A percentile compares a stretch with the other conserved stretches of the same genome.
Evolutionary conservation across 2,113 vertebrate genomes (phyloP).

Genomic region (Laticauda laticaudata): DNA sequence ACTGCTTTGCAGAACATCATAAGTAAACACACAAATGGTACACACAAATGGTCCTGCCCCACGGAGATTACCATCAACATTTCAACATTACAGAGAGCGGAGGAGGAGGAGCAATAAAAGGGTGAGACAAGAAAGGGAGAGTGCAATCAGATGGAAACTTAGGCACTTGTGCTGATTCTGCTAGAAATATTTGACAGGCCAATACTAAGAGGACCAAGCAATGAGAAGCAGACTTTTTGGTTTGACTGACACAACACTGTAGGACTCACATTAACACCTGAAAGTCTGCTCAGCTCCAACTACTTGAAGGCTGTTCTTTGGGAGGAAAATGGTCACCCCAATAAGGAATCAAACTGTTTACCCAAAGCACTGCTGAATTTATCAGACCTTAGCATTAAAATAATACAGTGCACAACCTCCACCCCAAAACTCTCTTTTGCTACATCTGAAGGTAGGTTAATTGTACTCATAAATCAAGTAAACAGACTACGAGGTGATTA

Average conservation of each 20-base stretch:
- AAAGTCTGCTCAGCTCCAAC: neutral
- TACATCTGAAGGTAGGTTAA: neutral
- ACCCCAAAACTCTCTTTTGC: neutral
- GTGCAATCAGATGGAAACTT: neutral
- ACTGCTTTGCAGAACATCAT: neutral
- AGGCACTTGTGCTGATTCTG: neutral
- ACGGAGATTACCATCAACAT: neutral
- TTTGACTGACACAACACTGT: neutral
- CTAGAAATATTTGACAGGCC: neutral
- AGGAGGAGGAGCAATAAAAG: neutral
- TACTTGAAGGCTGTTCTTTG: neutral
- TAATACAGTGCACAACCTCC: neutral
- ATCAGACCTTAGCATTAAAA: neutral
- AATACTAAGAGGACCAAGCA: neutral
- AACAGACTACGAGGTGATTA: neutral
- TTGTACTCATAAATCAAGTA: neutral
- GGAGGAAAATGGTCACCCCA: neutral
- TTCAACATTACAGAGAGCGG: neutral
- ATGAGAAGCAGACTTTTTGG: neutral
- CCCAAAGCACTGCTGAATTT: neutral
- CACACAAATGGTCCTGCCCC: neutral
- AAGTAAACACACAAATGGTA: neutral
- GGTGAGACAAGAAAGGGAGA: neutral
- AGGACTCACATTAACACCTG: neutral
- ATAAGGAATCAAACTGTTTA: neutral